phyloP scores from a whole-genome alignment of 2,797 vertebrate genomes.

The Chaenodraco wilsoni region DNA sequence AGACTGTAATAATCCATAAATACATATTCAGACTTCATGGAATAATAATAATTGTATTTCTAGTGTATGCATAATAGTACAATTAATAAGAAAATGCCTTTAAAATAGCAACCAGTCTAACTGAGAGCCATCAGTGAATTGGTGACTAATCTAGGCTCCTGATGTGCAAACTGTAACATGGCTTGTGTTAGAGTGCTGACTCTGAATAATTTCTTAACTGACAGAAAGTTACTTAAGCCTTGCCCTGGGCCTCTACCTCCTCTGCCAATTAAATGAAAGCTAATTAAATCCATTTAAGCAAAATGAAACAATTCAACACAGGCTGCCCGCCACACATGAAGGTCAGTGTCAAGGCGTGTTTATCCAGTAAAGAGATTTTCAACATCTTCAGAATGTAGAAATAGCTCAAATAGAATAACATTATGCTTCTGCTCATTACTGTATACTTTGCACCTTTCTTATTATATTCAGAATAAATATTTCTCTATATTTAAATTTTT shows the following conservation, averaged over 20 bases:
- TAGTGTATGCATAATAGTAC: background rate
- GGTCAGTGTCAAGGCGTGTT: constrained; percentile 45
- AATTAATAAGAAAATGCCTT: background rate
- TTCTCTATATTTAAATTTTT: too few relatives aligned
- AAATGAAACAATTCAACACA: constrained; percentile 78
- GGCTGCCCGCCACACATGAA: constrained; percentile 64
- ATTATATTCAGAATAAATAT: too few relatives aligned
- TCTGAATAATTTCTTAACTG: constrained; percentile 60
- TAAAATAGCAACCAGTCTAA: background rate
- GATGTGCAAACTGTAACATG: constrained; percentile 39
- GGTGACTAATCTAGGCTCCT: constrained; percentile 2
- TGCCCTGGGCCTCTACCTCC: constrained; percentile 67
- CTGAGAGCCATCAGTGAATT: background rate
- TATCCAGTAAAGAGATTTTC: constrained; percentile 24
- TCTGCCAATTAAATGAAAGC: constrained; percentile 77
- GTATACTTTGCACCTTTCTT: too few relatives aligned
- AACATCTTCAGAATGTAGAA: background rate
- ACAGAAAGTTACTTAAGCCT: constrained; percentile 62
- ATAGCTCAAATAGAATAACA: background rate
- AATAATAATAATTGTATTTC: background rate
- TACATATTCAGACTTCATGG: too few relatives aligned
- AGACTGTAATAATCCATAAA: too few relatives aligned
- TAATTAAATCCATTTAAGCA: constrained; percentile 80
- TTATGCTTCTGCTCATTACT: background rate
- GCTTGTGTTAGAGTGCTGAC: constrained; percentile 42